Evolutionary conservation across 2,888 invertebrate species (phyloP), one percentile per base, ranked within the genome.

Genomic region (Pecten maximus): DNA sequence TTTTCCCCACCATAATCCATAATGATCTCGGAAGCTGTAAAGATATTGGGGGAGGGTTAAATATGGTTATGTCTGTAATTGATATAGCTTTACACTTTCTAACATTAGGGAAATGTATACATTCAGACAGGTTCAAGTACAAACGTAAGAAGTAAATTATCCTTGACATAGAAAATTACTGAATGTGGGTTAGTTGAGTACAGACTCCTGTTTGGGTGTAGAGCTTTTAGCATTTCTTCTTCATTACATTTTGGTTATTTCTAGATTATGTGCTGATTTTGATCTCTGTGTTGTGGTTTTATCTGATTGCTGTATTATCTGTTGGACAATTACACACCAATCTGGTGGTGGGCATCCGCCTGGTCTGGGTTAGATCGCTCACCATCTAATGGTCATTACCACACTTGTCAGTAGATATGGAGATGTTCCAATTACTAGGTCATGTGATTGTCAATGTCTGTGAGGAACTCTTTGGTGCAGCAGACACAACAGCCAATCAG

Each of bases 401-500:
- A 35, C 74, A 74, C 74, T 74, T 74, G 74, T 74, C 74, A 74
- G 35, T 74, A 28, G 28, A 3, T 35, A 74, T 74, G 74, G 74
- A 74, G 35, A 35, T 19, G 74, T 74, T 74, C 74, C 74, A 74
- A 74, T 74, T 74, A 35, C 74, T 74, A 74, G 74, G 74, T 74
- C 74, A 74, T 74, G 35, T 74, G 74, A 74, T 74, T 74, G 74
- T 74, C 74, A 74, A 28, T 74, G 74, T 74, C 74, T 74, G 74
- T 35, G 74, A 74, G 28, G 6, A 19, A 54, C 54, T 54, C 23
- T 54, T 54, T 54, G 23, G 74, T 74, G 74, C 74, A 35, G 74
- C 74, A 74, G 74, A 74, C 74, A 74, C 74, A 74, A 74, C 74
- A 74, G 74, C 74, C 74, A 74, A 74, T 74, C 74, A 74, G 74